Evolutionary conservation across 2,113 vertebrate genomes (phyloP).

Genomic region (Merops nubicus): DNA sequence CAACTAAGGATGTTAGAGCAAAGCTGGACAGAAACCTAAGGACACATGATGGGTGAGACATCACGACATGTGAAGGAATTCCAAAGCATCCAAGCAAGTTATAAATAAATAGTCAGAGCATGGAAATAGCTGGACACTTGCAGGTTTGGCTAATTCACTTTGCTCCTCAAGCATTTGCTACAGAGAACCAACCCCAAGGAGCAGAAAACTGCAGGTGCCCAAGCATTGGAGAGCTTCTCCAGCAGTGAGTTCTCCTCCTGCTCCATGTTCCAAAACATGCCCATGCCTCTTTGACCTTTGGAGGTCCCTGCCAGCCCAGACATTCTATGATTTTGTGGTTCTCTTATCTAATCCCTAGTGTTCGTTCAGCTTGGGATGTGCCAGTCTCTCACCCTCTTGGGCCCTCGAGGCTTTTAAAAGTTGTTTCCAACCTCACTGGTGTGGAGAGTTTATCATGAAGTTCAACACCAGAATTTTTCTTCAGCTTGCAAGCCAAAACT

Average conservation of each 20-base stretch:
- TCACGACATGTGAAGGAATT: background rate
- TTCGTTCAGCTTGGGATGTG: background rate
- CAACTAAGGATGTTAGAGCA: background rate
- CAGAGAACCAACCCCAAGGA: background rate
- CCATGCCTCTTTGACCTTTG: too few relatives aligned
- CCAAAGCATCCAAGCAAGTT: background rate
- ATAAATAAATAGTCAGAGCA: background rate
- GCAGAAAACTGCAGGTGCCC: background rate
- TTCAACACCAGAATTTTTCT: conserved; percentile 21
- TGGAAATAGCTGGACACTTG: background rate
- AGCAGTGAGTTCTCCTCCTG: rapidly evolving
- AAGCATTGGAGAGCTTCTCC: background rate
- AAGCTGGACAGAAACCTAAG: background rate
- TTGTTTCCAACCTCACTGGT: background rate
- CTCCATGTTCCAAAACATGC: background rate
- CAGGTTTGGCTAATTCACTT: background rate
- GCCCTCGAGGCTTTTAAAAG: background rate
- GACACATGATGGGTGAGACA: background rate
- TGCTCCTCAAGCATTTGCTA: background rate
- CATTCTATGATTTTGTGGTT: too few relatives aligned
- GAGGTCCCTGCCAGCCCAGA: too few relatives aligned
- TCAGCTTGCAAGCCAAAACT: conserved; percentile 60
- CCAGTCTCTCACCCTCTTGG: background rate
- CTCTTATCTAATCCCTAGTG: background rate
- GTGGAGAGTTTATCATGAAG: background rate